phyloP scores from a whole-genome alignment of 2,113 vertebrate genomes.

The Archocentrus centrarchus region DNA sequence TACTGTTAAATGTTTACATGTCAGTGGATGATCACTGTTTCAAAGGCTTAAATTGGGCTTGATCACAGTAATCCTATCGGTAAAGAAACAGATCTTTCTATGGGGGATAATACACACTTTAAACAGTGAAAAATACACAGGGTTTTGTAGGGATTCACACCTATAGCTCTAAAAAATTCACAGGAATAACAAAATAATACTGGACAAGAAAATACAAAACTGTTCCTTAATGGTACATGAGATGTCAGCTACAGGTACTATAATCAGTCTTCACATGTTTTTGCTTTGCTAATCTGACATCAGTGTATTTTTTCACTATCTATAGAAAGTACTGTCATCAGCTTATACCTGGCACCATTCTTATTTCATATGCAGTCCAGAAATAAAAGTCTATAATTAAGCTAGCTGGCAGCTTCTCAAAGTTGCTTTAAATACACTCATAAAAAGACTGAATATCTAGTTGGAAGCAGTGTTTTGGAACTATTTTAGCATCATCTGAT shows the following conservation, averaged over 20 bases:
- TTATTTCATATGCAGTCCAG: neutral
- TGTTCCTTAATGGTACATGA: neutral
- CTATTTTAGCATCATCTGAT: neutral
- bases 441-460: neutral
- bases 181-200: neutral
- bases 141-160: conserved; percentile 6
- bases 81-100: conserved; percentile 7
- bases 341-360: neutral
- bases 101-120: conserved; percentile 1
- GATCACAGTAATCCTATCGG: conserved; percentile 58
- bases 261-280: neutral
- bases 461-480: neutral
- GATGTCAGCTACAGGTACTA: neutral
- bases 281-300: neutral
- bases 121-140: conserved; percentile 25
- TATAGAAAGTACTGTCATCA: neutral
- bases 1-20: conserved; percentile 61
- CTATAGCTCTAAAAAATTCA: neutral
- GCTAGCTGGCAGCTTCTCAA: neutral
- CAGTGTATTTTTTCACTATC: neutral
- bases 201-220: neutral
- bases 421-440: neutral
- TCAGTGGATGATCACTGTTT: conserved; percentile 44
- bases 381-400: neutral
- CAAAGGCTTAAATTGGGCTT: conserved; percentile 39